A percentile compares a stretch with the other conserved stretches of the same genome.
phyloP scores from a whole-genome alignment of 2,113 vertebrate species.

The Cromileptes altivelis region DNA sequence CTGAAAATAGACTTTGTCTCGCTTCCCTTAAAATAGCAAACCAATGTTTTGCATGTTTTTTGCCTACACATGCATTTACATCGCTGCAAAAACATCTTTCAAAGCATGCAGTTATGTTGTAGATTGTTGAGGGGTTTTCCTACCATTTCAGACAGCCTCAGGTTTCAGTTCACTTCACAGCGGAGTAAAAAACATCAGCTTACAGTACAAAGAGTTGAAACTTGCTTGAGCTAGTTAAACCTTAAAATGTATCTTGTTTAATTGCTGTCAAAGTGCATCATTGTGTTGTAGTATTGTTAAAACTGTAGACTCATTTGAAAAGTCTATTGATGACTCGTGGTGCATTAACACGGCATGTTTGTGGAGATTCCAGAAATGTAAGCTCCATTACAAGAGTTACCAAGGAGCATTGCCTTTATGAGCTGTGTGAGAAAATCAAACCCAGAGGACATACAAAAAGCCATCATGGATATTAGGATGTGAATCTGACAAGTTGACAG shows the following conservation, averaged over 20 bases:
- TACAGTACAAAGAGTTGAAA: neutral
- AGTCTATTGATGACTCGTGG: neutral
- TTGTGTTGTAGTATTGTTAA: neutral
- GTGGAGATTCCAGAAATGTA: neutral
- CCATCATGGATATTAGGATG: neutral
- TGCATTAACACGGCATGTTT: neutral
- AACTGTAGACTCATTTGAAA: neutral
- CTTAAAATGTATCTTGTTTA: neutral
- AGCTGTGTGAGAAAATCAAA: neutral
- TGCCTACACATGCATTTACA: constrained; percentile 1
- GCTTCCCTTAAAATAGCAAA: neutral
- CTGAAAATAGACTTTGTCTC: neutral
- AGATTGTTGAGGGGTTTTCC: neutral
- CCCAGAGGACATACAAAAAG: neutral
- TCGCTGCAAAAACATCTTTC: neutral
- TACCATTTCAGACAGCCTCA: neutral
- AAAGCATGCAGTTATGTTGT: neutral
- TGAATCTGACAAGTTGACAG: neutral
- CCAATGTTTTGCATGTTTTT: neutral
- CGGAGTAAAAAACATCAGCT: neutral
- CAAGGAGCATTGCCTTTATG: neutral
- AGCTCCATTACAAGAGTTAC: neutral
- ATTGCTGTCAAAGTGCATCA: neutral
- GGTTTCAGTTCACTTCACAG: neutral
- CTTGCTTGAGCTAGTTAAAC: neutral